phyloP scores from a whole-genome alignment of 2,797 vertebrate genomes.

The Amblyopsis hoosieri region DNA sequence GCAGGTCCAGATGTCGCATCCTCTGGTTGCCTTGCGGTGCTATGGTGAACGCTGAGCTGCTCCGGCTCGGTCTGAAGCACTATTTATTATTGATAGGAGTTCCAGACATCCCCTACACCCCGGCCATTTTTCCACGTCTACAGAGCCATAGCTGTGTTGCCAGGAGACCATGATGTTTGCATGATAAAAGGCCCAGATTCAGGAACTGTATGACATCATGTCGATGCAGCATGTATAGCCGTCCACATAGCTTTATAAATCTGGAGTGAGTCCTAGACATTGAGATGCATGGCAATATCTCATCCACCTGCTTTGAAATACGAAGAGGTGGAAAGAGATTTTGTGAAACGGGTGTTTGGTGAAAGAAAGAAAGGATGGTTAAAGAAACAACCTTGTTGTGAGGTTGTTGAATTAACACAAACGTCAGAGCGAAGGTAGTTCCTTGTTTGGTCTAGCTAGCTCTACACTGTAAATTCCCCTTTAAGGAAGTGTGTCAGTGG shows the following conservation, averaged over 20 bases:
- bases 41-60: conserved; percentile 26
- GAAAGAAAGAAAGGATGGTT: no score
- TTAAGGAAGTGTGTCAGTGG: conserved; percentile 54
- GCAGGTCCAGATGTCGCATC: conserved; percentile 68
- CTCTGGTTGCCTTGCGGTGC: conserved; percentile 58
- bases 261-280: no score
- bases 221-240: conserved; percentile 19
- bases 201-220: conserved; percentile 46
- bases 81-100: conserved; percentile 50
- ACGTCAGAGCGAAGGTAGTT: conserved; percentile 28
- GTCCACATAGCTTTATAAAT: no score
- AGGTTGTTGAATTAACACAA: conserved; percentile 17
- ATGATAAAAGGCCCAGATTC: conserved; percentile 33
- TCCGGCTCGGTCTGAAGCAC: conserved; percentile 39
- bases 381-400: no score
- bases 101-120: conserved; percentile 5
- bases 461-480: conserved; percentile 44
- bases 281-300: no score
- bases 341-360: no score
- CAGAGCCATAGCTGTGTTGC: conserved; percentile 20
- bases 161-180: conserved; percentile 38
- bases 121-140: conserved; percentile 21
- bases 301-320: no score
- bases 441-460: conserved; percentile 61
- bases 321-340: no score